phyloP scores from a whole-genome alignment of 2,797 vertebrate species.

The Parauchenoglanis punctatus region DNA sequence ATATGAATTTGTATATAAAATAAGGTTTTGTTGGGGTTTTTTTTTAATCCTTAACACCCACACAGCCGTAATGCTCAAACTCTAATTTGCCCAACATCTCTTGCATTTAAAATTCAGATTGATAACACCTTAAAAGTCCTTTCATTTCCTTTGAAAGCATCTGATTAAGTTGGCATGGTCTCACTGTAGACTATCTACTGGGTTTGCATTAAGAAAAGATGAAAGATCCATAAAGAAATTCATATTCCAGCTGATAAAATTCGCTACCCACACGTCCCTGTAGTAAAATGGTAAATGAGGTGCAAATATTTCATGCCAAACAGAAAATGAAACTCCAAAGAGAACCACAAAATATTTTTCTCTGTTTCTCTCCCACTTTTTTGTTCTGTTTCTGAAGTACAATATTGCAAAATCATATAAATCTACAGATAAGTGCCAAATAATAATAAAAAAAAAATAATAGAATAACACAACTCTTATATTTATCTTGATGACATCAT shows the following conservation, averaged over 20 bases:
- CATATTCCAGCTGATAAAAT: not conserved
- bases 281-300: slow-evolving; percentile 12
- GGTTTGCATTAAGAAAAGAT: not conserved
- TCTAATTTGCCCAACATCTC: not conserved
- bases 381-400: not conserved
- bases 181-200: not conserved
- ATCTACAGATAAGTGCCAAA: not conserved
- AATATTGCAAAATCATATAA: not conserved
- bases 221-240: not conserved
- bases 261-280: not conserved
- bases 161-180: not conserved
- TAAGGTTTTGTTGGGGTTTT: not conserved
- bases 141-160: not conserved
- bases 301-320: slow-evolving; percentile 2
- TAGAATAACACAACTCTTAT: too few relatives aligned
- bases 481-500: not conserved
- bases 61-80: not conserved
- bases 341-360: not conserved
- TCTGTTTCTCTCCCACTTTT: not conserved
- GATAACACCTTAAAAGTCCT: not conserved
- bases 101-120: not conserved
- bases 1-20: not conserved
- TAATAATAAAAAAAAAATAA: not conserved
- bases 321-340: slow-evolving; percentile 3
- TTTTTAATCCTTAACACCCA: not conserved